Conservation (phyloP, 1,140 invertebrate genomes). For the Panagrolaimus sp. region DNA sequence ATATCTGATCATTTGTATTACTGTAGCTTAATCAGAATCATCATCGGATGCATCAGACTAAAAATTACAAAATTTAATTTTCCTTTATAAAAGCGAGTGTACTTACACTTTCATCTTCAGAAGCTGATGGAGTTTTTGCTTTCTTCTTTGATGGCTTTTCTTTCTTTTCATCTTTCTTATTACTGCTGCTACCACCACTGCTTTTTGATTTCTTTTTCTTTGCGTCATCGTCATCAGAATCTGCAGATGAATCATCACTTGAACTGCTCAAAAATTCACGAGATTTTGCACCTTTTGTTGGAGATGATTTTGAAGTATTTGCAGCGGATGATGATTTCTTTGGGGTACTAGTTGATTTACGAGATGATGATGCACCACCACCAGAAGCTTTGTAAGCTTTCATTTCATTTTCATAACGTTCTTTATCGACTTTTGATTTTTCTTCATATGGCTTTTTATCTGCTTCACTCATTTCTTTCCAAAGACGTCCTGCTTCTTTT, state of each 20-base stretch:
- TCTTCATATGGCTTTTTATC: constrained; percentile 34
- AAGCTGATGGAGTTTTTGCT: background rate
- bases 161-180: background rate
- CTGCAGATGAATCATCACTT: background rate
- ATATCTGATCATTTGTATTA: too few species aligned
- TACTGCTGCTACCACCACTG: background rate
- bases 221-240: background rate
- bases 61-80: too few species aligned
- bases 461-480: constrained; percentile 62
- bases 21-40: too few species aligned
- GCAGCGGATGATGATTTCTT: constrained; percentile 17
- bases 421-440: constrained; percentile 59
- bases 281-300: constrained; percentile 7
- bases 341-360: background rate
- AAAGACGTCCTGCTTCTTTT: constrained; percentile 87
- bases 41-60: too few species aligned
- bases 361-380: background rate
- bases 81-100: too few species aligned
- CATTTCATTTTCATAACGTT: constrained; percentile 59
- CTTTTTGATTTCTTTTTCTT: background rate
- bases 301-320: constrained; percentile 10
- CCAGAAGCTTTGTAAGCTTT: constrained; percentile 38
- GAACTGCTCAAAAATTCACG: background rate
- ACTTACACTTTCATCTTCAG: too few species aligned
- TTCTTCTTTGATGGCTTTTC: constrained; percentile 1